These are phyloP conservation scores for Phyllostomus hastatus DNA, from an alignment of 2,113 vertebrate species.

Conservation along the genomic window DNA sequence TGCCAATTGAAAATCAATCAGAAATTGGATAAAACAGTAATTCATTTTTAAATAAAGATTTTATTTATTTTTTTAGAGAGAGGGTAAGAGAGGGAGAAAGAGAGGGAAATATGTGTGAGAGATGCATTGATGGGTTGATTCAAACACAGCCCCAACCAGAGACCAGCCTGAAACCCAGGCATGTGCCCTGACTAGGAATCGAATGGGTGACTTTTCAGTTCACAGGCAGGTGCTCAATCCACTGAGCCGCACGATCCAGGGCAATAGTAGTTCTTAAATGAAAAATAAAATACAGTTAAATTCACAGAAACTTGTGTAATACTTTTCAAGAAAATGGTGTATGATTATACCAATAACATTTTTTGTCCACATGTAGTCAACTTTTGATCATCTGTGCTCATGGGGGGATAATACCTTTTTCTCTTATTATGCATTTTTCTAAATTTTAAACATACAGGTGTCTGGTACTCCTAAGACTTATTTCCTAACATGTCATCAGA, in stretches of 20 bases:
- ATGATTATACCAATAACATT: background rate
- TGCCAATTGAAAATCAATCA: background rate
- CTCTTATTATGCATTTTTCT: background rate
- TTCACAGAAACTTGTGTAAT: background rate
- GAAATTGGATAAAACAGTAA: conserved; percentile 15
- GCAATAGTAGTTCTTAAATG: background rate
- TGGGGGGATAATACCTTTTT: background rate
- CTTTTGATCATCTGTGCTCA: background rate
- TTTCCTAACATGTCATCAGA: conserved; percentile 11
- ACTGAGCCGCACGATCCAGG: too few species aligned
- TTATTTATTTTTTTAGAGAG: too few species aligned
- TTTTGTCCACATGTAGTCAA: conserved; percentile 10
- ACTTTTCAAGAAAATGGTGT: conserved; percentile 34
- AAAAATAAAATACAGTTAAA: conserved; percentile 16
- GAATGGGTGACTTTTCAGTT: too few species aligned
- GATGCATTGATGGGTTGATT: too few species aligned
- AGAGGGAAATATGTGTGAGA: too few species aligned
- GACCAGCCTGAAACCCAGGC: too few species aligned
- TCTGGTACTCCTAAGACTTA: conserved; percentile 24
- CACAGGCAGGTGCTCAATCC: too few species aligned
- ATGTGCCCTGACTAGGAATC: too few species aligned
- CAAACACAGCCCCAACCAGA: too few species aligned
- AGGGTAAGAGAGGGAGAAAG: too few species aligned
- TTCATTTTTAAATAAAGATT: too few species aligned
- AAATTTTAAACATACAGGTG: background rate